These are phyloP conservation scores for Scolopax mira DNA, from an alignment of 2,113 vertebrate genomes.

Conservation along the genomic window DNA sequence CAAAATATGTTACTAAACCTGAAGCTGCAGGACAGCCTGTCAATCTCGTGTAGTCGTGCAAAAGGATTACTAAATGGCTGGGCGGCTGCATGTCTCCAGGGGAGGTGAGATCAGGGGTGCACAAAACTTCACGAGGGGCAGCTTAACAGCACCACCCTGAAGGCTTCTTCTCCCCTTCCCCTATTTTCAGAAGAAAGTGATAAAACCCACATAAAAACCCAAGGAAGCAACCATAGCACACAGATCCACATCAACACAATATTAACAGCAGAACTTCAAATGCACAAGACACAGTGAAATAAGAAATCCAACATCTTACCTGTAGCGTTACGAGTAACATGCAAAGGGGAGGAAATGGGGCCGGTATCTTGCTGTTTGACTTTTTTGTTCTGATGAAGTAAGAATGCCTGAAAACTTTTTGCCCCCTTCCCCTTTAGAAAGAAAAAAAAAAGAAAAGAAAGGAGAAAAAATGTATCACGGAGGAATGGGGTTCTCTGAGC, in stretches of 20 bases:
- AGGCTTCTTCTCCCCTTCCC: not conserved
- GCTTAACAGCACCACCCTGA: not conserved
- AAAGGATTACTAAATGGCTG: not conserved
- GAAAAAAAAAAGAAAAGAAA: not conserved
- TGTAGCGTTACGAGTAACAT: not conserved
- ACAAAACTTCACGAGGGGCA: not conserved
- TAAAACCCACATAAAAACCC: not conserved
- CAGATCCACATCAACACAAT: fast-evolving
- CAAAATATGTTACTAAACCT: slow-evolving; percentile 13
- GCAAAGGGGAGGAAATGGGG: not conserved
- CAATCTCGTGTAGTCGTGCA: not conserved
- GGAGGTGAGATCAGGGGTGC: not conserved
- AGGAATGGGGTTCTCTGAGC: not conserved
- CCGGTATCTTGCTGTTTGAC: not conserved
- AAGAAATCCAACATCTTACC: not conserved
- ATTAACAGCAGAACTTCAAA: not conserved
- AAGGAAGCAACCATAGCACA: not conserved
- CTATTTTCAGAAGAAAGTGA: not conserved
- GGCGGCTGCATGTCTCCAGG: fast-evolving
- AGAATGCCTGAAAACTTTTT: slow-evolving; percentile 22
- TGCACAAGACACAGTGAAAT: not conserved
- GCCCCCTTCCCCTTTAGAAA: slow-evolving; percentile 43
- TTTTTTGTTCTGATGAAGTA: not conserved
- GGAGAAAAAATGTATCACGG: not conserved
- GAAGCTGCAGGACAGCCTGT: slow-evolving; percentile 31